Base-by-base conservation (phyloP, 2,888 invertebrate species). In the Nycteola revayana region DNA sequence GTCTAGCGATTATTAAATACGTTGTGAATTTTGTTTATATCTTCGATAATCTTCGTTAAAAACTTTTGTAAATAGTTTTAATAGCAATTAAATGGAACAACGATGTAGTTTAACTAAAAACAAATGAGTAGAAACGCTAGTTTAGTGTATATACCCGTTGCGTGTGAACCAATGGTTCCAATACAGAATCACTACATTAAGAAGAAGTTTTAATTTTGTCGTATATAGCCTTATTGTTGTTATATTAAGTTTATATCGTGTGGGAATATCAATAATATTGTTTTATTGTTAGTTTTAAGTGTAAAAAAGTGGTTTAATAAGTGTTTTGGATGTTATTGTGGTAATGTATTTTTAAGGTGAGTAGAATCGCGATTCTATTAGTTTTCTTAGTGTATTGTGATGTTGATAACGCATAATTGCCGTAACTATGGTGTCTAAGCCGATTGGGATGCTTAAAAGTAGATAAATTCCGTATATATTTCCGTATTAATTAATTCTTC, bases 11-110 rank as follows among this genome's bases (percentile, higher is more conserved):
- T 53, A 34, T 75, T 71, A 66, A 67, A 65, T 50, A 71, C 66
- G 72, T 75, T 67, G 76, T 78, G 73, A 69, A 72, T 78, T 83
- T 86, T 88, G 88, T 88, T 88, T 88, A 87, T 85, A 88, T 84
- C 79, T 74, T 62, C 85, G 82, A 71, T 67, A 80, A 85, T 83
- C 83, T 76, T 74, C 77, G 66, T 70, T 65, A 63, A 72, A 87
- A 87, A 88, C 86, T 87, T 88, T 88, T 87, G 66, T 69, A 80
- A 80, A 71, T 67, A 80, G 70, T 85, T 84, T 84, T 70, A 79
- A 80, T 85, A 75, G 68, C 67, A 54, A 59, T 71, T 62, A 58
- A 57, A 60, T 60, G 49, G 68, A 65, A 63, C 60, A 72, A 81
- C 66, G 59, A 84, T 83, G 80, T 84, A 80, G 83, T 82, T 76